Conservation (phyloP, 2,797 vertebrate genomes). For the Simalia tracyae region DNA sequence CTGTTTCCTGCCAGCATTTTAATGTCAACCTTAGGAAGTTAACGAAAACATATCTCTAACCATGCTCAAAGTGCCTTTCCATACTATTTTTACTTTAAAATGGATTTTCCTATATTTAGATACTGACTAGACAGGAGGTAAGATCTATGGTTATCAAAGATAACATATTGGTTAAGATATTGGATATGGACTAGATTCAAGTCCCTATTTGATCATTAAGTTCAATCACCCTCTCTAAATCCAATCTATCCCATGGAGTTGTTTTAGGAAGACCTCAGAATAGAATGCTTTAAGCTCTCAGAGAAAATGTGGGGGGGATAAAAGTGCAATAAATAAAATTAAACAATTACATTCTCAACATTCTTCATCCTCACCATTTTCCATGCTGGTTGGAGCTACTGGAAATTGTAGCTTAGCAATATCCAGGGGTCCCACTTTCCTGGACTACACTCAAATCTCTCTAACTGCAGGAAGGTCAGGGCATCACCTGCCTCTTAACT, state of each 20-base stretch:
- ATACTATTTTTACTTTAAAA: neutral
- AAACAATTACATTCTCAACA: neutral
- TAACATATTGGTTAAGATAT: neutral
- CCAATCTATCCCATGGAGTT: neutral
- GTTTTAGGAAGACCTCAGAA: neutral
- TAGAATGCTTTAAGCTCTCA: neutral
- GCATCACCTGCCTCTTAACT: neutral
- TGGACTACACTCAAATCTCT: neutral
- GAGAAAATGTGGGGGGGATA: neutral
- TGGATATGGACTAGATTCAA: neutral
- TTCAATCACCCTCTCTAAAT: neutral
- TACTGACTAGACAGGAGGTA: neutral
- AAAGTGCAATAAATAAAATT: neutral
- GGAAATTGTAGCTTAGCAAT: neutral
- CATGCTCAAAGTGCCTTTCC: neutral
- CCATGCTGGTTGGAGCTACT: neutral
- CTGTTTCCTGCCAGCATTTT: neutral
- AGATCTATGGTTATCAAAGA: neutral
- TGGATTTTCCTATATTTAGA: neutral
- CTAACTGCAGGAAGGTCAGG: neutral
- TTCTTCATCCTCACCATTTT: neutral
- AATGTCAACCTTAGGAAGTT: neutral
- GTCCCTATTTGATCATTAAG: neutral
- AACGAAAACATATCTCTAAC: neutral
- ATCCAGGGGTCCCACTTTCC: neutral